These are phyloP conservation scores for Spermophilus dauricus DNA, from an alignment of 2,113 vertebrate species.

Conservation along the genomic window DNA sequence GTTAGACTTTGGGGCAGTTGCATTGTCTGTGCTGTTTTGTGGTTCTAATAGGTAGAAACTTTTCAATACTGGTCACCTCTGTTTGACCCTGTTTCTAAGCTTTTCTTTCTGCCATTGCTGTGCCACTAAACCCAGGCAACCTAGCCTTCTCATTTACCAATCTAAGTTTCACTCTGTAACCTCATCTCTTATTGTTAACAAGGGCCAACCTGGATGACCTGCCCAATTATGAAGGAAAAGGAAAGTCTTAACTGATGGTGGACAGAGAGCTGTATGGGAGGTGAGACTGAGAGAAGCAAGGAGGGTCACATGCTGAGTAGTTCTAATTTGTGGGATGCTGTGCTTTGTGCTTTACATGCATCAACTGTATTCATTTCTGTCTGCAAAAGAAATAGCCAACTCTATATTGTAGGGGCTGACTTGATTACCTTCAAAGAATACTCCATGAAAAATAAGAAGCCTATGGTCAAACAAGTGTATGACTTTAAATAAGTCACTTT, in stretches of 20 bases:
- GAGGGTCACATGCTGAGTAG: neutral
- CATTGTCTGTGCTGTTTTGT: neutral
- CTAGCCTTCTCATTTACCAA: slow-evolving; percentile 66
- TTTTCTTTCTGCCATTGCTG: slow-evolving; percentile 67
- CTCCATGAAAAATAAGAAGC: neutral
- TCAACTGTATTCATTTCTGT: slow-evolving; percentile 5
- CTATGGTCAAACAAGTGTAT: neutral
- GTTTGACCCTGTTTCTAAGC: slow-evolving; percentile 55
- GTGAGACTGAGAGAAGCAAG: neutral
- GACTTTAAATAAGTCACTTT: slow-evolving; percentile 27
- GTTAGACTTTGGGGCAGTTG: neutral
- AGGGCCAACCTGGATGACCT: slow-evolving; percentile 31
- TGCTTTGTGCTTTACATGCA: neutral
- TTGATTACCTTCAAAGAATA: neutral
- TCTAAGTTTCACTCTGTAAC: slow-evolving; percentile 70
- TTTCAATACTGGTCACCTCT: slow-evolving; percentile 66
- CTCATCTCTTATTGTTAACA: slow-evolving; percentile 52
- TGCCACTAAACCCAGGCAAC: neutral
- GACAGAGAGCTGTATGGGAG: neutral
- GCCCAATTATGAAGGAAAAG: neutral
- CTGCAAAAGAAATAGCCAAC: neutral
- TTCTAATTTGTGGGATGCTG: neutral
- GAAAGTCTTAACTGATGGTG: neutral
- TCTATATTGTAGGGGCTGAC: neutral
- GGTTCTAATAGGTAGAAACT: neutral